A percentile compares a stretch with the other conserved stretches of the same genome.
Conservation (phyloP, 2,888 invertebrate species). For the Isoperla grammatica region DNA sequence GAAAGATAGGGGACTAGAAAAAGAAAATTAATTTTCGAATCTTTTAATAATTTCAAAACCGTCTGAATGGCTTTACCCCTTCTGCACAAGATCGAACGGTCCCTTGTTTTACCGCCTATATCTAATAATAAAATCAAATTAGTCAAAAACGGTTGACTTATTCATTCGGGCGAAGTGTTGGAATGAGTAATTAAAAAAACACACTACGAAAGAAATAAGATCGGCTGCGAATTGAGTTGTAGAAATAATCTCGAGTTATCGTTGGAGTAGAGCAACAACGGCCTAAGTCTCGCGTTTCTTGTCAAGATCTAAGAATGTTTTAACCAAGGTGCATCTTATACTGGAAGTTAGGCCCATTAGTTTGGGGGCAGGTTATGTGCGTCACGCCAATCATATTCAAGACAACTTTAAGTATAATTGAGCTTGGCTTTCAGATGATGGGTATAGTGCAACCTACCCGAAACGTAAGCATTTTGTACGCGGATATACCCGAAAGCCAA, state of each 20-base stretch:
- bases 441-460: too few species aligned
- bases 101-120: neutral
- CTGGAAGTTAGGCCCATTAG: too few species aligned
- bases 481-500: too few species aligned
- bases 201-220: constrained; percentile 35
- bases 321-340: too few species aligned
- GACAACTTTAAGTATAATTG: too few species aligned
- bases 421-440: too few species aligned
- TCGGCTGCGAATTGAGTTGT: constrained; percentile 47
- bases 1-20: neutral
- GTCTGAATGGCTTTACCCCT: neutral
- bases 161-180: constrained; percentile 31
- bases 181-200: constrained; percentile 46
- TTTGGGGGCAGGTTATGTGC: too few species aligned
- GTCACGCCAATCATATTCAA: too few species aligned
- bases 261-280: neutral
- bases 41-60: constrained; percentile 5
- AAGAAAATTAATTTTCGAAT: constrained; percentile 10
- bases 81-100: neutral
- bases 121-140: constrained; percentile 9
- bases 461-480: too few species aligned
- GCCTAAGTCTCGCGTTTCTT: neutral
- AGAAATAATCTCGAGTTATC: constrained; percentile 41
- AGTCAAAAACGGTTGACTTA: constrained; percentile 5
- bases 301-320: too few species aligned